A percentile compares a stretch with the other conserved stretches of the same genome.
These are phyloP conservation scores for Trissoscelio sp. DNA, from an alignment of 2,888 invertebrate species.

Conservation along the genomic window DNA sequence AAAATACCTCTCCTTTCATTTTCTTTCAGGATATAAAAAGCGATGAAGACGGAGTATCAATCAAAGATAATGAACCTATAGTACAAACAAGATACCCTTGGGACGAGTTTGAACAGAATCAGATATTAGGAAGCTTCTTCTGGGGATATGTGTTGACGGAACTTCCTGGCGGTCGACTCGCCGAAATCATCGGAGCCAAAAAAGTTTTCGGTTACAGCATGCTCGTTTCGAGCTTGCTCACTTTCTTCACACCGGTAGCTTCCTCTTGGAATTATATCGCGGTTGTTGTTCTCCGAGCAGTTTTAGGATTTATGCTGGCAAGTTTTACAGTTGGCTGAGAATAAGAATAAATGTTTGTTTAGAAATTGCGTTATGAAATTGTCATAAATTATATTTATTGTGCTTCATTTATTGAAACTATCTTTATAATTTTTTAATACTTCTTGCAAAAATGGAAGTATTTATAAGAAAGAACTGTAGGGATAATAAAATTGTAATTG, in stretches of 20 bases:
- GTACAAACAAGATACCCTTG: conserved; percentile 87
- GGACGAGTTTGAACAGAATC: conserved; percentile 91
- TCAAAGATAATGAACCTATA: conserved; percentile 52
- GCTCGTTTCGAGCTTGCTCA: conserved; percentile 91
- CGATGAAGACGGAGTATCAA: conserved; percentile 33
- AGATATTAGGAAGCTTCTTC: conserved; percentile 94
- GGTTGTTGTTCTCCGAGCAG: conserved; percentile 89
- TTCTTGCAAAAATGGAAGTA: too few species aligned
- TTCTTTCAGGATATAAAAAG: conserved; percentile 31
- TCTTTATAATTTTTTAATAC: too few species aligned
- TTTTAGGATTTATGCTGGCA: conserved; percentile 90
- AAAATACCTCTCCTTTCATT: conserved; percentile 27
- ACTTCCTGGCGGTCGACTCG: conserved; percentile 93
- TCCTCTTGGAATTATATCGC: conserved; percentile 89
- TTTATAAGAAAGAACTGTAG: too few species aligned
- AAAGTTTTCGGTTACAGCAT: conserved; percentile 95
- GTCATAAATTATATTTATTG: too few species aligned
- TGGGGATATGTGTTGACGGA: conserved; percentile 96
- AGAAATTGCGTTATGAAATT: too few species aligned
- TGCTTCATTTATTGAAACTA: too few species aligned
- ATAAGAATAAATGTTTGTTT: too few species aligned
- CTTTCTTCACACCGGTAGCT: conserved; percentile 91
- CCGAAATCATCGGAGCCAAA: conserved; percentile 92
- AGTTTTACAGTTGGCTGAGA: conserved; percentile 66
- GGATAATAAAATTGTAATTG: too few species aligned